Conservation (phyloP, 1,140 invertebrate species). For the Heliconius himera region DNA sequence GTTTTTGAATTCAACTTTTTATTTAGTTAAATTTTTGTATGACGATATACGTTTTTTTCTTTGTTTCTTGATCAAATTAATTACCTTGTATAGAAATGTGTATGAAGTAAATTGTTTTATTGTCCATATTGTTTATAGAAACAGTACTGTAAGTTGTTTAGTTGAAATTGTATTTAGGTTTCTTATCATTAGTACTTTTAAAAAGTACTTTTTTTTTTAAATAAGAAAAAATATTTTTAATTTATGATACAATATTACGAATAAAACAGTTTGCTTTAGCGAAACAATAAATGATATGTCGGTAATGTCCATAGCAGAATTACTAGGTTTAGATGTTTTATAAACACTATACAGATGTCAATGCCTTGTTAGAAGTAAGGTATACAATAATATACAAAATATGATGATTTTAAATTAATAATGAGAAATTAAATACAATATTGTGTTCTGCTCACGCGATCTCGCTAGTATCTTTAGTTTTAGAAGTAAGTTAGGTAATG, state of each 20-base stretch:
- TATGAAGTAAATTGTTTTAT: slow-evolving; percentile 30
- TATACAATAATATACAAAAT: slow-evolving; percentile 42
- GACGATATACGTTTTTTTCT: slow-evolving; percentile 16
- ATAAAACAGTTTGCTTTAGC: slow-evolving; percentile 23
- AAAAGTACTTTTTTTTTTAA: not conserved
- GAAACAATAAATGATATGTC: slow-evolving; percentile 3
- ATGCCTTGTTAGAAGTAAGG: slow-evolving; percentile 74
- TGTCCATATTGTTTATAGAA: not conserved
- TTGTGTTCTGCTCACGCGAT: slow-evolving; percentile 81
- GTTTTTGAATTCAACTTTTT: slow-evolving; percentile 16
- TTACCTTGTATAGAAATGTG: slow-evolving; percentile 2
- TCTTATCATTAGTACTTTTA: not conserved
- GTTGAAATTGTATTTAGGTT: not conserved
- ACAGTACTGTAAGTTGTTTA: not conserved
- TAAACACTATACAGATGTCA: slow-evolving; percentile 44
- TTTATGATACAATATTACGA: not conserved
- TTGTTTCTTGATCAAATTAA: slow-evolving; percentile 12
- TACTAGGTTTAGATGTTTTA: slow-evolving; percentile 34
- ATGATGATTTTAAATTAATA: slow-evolving; percentile 23
- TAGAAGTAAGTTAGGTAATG: slow-evolving; percentile 70
- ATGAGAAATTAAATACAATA: slow-evolving; percentile 41
- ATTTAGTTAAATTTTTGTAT: slow-evolving; percentile 22
- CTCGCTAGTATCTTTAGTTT: slow-evolving; percentile 80
- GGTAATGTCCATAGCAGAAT: slow-evolving; percentile 33
- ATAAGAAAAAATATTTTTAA: not conserved